Conservation (phyloP, 37 sponge, comb jelly and placozoan species). For the Chondrosia reniformis region DNA sequence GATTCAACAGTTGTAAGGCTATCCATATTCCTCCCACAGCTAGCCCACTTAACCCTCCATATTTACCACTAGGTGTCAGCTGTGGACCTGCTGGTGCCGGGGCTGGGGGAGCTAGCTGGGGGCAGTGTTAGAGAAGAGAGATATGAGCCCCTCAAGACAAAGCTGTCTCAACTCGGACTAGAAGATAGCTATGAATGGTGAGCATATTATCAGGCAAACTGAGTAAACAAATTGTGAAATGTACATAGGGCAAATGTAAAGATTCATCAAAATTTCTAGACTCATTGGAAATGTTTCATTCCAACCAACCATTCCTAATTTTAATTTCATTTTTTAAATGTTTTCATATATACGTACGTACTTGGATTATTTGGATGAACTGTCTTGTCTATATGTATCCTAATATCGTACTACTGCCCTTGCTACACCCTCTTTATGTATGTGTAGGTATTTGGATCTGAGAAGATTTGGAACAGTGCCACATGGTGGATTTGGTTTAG, state of each 20-base stretch:
- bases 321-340: no score
- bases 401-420: no score
- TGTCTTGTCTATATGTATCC: no score
- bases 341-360: no score
- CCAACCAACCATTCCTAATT: no score
- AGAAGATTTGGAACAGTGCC: conserved; percentile 82
- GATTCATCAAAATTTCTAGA: no score
- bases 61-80: conserved; percentile 16
- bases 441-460: conserved; percentile 81
- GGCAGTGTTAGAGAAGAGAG: conserved; percentile 61
- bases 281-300: no score
- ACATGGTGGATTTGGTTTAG: conserved; percentile 93
- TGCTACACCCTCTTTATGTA: no score
- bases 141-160: conserved; percentile 8
- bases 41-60: not conserved
- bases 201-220: no score
- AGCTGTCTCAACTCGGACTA: conserved; percentile 6
- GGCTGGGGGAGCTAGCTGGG: conserved; percentile 50
- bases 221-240: no score
- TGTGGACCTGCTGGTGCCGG: conserved; percentile 55
- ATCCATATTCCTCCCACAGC: not conserved
- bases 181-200: conserved; percentile 29
- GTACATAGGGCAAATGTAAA: no score
- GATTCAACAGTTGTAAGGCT: not conserved
- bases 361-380: no score